A percentile compares a stretch with the other conserved stretches of the same genome.
phyloP scores from a whole-genome alignment of 2,113 vertebrate species.

The Cololabis saira region DNA sequence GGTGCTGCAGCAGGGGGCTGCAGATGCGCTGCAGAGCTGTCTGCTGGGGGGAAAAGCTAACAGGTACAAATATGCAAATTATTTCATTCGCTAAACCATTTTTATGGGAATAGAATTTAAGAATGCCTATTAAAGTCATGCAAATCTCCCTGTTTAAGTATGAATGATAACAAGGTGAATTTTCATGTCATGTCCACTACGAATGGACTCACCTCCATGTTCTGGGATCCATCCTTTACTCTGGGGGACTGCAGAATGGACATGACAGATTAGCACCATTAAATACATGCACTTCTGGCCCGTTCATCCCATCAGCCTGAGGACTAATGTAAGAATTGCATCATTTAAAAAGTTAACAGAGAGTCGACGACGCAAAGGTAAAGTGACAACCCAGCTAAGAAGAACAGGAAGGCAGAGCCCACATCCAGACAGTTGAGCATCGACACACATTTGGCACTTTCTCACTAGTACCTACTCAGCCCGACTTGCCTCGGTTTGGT shows the following conservation, averaged over 20 bases:
- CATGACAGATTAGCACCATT: conserved; percentile 79
- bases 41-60: conserved; percentile 71
- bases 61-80: conserved; percentile 1
- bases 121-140: conserved; percentile 51
- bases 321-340: conserved; percentile 31
- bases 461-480: too few relatives aligned
- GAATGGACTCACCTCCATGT: conserved; percentile 87
- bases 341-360: conserved; percentile 58
- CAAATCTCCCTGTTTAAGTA: conserved; percentile 41
- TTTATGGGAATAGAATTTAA: not conserved
- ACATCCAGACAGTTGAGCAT: conserved; percentile 37
- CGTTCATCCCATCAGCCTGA: conserved; percentile 33
- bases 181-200: conserved; percentile 65
- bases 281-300: conserved; percentile 62
- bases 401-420: conserved; percentile 43
- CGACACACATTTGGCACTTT: too few relatives aligned
- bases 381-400: conserved; percentile 37
- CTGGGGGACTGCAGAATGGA: conserved; percentile 91
- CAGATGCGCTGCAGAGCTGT: conserved; percentile 78
- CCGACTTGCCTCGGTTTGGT: too few relatives aligned
- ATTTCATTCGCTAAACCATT: not conserved
- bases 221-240: conserved; percentile 92
- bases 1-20: conserved; percentile 80
- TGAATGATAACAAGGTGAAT: conserved; percentile 41
- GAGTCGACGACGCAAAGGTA: not conserved